phyloP scores from a whole-genome alignment of 2,888 invertebrate species.

The Mesopsocus fuscifrons region DNA sequence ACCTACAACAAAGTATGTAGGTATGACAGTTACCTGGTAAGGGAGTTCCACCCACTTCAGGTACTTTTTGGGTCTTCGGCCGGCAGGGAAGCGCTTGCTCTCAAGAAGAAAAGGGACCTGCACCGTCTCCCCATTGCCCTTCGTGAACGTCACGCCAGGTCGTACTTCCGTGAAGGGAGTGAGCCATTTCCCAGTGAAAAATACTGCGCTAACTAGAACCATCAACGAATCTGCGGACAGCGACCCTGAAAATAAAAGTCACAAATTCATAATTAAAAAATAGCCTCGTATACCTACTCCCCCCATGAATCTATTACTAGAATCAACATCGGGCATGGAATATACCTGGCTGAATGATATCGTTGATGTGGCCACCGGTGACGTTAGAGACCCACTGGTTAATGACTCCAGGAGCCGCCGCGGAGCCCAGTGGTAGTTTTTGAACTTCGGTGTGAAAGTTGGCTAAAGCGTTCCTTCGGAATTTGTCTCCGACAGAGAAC shows the following conservation, averaged over 20 bases:
- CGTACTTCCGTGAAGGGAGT: slow-evolving; percentile 41
- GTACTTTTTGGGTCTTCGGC: slow-evolving; percentile 38
- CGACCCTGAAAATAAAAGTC: slow-evolving; percentile 23
- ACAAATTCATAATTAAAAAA: no score
- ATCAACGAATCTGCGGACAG: slow-evolving; percentile 38
- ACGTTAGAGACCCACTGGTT: slow-evolving; percentile 63
- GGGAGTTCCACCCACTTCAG: slow-evolving; percentile 54
- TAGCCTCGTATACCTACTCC: no score
- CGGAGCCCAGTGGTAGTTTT: not conserved
- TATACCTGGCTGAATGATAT: slow-evolving; percentile 41
- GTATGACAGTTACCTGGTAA: slow-evolving; percentile 33
- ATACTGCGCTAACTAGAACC: slow-evolving; percentile 53
- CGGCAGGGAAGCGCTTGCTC: slow-evolving; percentile 40
- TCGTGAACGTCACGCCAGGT: slow-evolving; percentile 39
- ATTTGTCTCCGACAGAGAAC: not conserved
- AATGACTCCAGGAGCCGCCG: slow-evolving; percentile 34
- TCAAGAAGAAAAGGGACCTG: slow-evolving; percentile 47
- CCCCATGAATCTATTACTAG: no score
- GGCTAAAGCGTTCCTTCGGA: not conserved
- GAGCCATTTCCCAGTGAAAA: slow-evolving; percentile 65
- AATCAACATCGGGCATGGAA: slow-evolving; percentile 17
- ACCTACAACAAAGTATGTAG: no score
- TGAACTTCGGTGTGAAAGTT: not conserved
- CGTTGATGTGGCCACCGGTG: slow-evolving; percentile 52
- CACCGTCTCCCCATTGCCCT: slow-evolving; percentile 17